Evolutionary conservation across 1,140 invertebrate genomes (phyloP).

Genomic region (Conus betulinus): DNA sequence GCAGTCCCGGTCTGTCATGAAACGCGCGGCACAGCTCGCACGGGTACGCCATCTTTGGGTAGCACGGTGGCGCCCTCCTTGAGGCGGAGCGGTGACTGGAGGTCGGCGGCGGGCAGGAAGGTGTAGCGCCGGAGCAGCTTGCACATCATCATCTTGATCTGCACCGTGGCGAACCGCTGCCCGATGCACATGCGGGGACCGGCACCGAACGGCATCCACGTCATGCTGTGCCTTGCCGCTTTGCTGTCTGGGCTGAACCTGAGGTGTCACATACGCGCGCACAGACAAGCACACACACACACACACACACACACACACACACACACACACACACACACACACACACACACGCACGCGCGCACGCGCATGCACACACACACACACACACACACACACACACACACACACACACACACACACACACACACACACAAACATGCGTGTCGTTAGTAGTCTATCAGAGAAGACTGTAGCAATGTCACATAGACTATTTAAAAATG

Average conservation of each 20-base stretch:
- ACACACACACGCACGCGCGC: too few relatives aligned
- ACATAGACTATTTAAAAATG: too few relatives aligned
- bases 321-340: too few relatives aligned
- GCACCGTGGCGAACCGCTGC: slow-evolving; percentile 72
- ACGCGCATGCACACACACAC: too few relatives aligned
- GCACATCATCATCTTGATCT: slow-evolving; percentile 71
- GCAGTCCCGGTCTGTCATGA: slow-evolving; percentile 27
- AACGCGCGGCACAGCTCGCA: slow-evolving; percentile 44
- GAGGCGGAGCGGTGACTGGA: slow-evolving; percentile 54
- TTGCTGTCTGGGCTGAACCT: slow-evolving; percentile 68
- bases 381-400: too few relatives aligned
- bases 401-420: too few relatives aligned
- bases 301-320: too few relatives aligned
- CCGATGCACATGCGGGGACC: slow-evolving; percentile 77
- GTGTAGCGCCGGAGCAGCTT: slow-evolving; percentile 63
- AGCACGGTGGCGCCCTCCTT: slow-evolving; percentile 69
- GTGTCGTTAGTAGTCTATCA: too few relatives aligned
- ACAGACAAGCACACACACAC: too few relatives aligned
- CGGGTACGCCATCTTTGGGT: slow-evolving; percentile 61
- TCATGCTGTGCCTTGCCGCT: slow-evolving; percentile 59
- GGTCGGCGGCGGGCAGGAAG: slow-evolving; percentile 55
- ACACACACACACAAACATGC: too few relatives aligned
- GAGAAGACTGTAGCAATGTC: too few relatives aligned
- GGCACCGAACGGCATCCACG: slow-evolving; percentile 73
- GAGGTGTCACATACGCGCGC: neutral